Base-by-base conservation (phyloP, 2,797 vertebrate species). In the Aulostomus chinensis region DNA sequence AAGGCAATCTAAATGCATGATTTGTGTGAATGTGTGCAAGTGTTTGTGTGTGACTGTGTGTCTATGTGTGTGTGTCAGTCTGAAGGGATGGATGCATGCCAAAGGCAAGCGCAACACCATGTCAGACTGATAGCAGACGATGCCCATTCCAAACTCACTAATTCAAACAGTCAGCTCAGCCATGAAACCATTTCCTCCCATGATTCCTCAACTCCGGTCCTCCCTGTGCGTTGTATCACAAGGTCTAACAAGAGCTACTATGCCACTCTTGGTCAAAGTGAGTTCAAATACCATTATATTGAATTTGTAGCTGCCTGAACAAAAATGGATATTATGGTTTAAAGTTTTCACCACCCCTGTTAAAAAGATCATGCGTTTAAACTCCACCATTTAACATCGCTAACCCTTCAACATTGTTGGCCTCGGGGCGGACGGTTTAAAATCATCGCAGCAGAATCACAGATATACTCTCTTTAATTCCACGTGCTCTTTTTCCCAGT, bases 121-220 rank as follows among this genome's bases (percentile, higher is more conserved):
- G 87, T 90, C 88, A 89, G 85, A 89, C 82, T 78, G 88, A 73
- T 85, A 89, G 88, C 89, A 91, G 89, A 91, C 81, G 84, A 91
- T 89, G 87, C 85, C 86, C 83, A 76, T 91, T 91, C 84, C 84
- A 87, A 68, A 85, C 78, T 79, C 66, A 85, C 84, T 90, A 88
- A 91, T 88, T 83, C 81, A 87, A 89, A 81, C 68, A 78, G 88
- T 89, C 91, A 90, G 79, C 69, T 77, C 68, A 76, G 84, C 83
- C 82, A 91, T 91, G 90, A 90, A 90, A 89, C 88, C 91, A 88
- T 88, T 89, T 90, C 86, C 84, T 86, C 84, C 76, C 52, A 24
- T 59, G 73, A 81, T 80, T 68, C 74, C 74, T 70, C 34, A 61
- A 34, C 68, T 78, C 60, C 73, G 47, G 74, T 74, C 67, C 78